These are phyloP conservation scores for Drosophila santomea DNA, from an alignment of 1,140 invertebrate species.

Conservation along the genomic window DNA sequence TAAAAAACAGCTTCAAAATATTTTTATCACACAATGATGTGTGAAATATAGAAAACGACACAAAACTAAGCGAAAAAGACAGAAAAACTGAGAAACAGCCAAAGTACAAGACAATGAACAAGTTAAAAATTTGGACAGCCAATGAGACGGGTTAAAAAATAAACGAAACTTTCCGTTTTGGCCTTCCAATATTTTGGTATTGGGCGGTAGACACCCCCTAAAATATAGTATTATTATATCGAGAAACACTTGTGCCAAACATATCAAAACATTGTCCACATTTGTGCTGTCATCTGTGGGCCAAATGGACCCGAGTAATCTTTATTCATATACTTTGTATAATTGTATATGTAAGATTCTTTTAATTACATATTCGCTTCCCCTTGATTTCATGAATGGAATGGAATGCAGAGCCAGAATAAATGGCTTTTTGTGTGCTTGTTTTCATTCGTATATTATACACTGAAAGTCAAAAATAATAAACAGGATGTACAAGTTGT, in stretches of 20 bases:
- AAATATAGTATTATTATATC: slow-evolving; percentile 30
- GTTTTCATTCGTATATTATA: slow-evolving; percentile 21
- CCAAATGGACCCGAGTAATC: slow-evolving; percentile 38
- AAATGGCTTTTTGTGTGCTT: slow-evolving; percentile 17
- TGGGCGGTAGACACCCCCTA: slow-evolving; percentile 46
- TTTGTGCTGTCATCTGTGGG: slow-evolving; percentile 48
- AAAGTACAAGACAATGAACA: slow-evolving; percentile 43
- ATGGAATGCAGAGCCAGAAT: slow-evolving; percentile 56
- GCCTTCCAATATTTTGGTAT: slow-evolving; percentile 44
- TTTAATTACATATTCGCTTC: slow-evolving; percentile 37
- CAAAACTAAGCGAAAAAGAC: slow-evolving; percentile 7
- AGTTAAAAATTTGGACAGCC: slow-evolving; percentile 32
- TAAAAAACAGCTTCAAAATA: slow-evolving; percentile 25
- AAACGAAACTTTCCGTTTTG: slow-evolving; percentile 46
- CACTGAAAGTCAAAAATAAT: slow-evolving; percentile 54
- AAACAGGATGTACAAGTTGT: slow-evolving; percentile 69
- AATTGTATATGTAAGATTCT: slow-evolving; percentile 53
- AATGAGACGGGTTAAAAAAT: slow-evolving; percentile 19
- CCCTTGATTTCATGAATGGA: slow-evolving; percentile 73
- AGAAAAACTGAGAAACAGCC: slow-evolving; percentile 33
- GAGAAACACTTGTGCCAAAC: slow-evolving; percentile 67
- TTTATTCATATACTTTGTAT: slow-evolving; percentile 47
- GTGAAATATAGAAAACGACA: slow-evolving; percentile 34
- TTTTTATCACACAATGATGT: slow-evolving; percentile 63
- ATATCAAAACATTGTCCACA: slow-evolving; percentile 75